phyloP scores from a whole-genome alignment of 2,888 invertebrate genomes.

The Podabrus alpinus region DNA sequence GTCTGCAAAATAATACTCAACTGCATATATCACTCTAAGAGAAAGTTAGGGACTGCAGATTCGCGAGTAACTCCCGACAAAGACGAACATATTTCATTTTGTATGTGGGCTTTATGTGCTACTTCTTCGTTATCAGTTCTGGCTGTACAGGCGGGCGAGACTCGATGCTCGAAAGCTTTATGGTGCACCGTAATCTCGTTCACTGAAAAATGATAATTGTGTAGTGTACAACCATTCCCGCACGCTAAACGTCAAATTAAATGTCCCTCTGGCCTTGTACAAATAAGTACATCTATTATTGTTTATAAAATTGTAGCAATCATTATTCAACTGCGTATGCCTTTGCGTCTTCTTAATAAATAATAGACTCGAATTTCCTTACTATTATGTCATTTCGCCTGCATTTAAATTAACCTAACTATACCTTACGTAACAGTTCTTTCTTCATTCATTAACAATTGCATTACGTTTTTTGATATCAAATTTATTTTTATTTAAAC shows the following conservation, averaged over 20 bases:
- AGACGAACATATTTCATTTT: constrained; percentile 54
- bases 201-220: constrained; percentile 33
- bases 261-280: neutral
- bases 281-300: constrained; percentile 1
- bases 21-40: constrained; percentile 48
- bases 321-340: constrained; percentile 1
- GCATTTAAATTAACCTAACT: neutral
- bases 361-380: neutral
- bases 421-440: too few species aligned
- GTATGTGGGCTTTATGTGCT: constrained; percentile 51
- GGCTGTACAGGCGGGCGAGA: constrained; percentile 45
- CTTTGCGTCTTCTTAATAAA: neutral
- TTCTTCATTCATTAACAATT: neutral
- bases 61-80: constrained; percentile 40
- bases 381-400: neutral
- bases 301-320: constrained; percentile 2
- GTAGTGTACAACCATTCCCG: constrained; percentile 13
- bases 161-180: constrained; percentile 26
- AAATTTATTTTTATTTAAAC: neutral
- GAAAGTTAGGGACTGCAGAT: constrained; percentile 28
- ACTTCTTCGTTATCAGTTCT: constrained; percentile 49
- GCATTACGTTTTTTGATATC: neutral
- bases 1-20: constrained; percentile 47
- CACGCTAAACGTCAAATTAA: constrained; percentile 20
- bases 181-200: constrained; percentile 28